Conservation (phyloP, 2,113 vertebrate species). For the Xiphias gladius region DNA sequence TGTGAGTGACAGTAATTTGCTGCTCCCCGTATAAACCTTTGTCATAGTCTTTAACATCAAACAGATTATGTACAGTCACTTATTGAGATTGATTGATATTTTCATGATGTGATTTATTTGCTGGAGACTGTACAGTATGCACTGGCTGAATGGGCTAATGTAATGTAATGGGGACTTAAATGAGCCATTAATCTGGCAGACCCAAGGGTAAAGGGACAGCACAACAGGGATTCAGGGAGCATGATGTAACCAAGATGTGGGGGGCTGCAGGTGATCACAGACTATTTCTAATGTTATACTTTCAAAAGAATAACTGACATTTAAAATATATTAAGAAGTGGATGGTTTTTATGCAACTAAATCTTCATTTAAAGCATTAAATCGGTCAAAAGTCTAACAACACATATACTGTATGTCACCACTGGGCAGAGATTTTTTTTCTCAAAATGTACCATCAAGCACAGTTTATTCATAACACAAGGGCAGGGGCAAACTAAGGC, state of each 20-base stretch:
- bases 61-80: constrained; percentile 74
- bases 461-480: constrained; percentile 34
- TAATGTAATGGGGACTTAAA: constrained; percentile 80
- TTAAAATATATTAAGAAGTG: constrained; percentile 14
- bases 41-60: constrained; percentile 72
- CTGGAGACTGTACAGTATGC: constrained; percentile 55
- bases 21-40: constrained; percentile 68
- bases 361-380: constrained; percentile 3
- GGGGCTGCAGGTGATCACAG: constrained; percentile 16
- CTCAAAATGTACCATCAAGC: constrained; percentile 26
- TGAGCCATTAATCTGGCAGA: constrained; percentile 78
- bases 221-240: constrained; percentile 33
- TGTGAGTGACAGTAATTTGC: constrained; percentile 72
- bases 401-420: not conserved
- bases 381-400: constrained; percentile 13
- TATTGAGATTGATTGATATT: constrained; percentile 80
- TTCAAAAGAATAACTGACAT: constrained; percentile 16
- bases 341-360: constrained; percentile 6
- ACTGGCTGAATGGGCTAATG: constrained; percentile 63
- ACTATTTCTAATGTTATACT: constrained; percentile 35
- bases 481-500: not conserved
- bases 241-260: constrained; percentile 55
- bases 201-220: constrained; percentile 79
- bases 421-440: not conserved
- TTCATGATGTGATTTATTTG: constrained; percentile 77